These are phyloP conservation scores for Cephalopholis sonnerati DNA, from an alignment of 2,113 vertebrate genomes.

Conservation along the genomic window DNA sequence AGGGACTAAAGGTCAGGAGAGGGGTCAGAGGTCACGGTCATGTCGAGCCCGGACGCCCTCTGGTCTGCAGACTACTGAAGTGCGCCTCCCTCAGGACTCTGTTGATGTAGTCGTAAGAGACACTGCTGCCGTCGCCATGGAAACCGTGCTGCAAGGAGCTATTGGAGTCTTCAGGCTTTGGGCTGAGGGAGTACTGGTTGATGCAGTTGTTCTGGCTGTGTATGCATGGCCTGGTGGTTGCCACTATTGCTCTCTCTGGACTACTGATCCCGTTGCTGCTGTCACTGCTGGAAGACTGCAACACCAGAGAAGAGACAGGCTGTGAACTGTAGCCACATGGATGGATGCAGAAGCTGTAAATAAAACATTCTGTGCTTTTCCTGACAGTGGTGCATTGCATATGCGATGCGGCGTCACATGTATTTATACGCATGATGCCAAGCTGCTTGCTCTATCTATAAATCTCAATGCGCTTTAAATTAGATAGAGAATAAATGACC, in stretches of 20 bases:
- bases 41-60: slow-evolving; percentile 86
- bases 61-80: slow-evolving; percentile 96
- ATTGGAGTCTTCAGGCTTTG: slow-evolving; percentile 71
- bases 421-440: slow-evolving; percentile 9
- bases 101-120: slow-evolving; percentile 90
- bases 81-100: slow-evolving; percentile 97
- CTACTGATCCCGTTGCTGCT: slow-evolving; percentile 84
- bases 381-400: slow-evolving; percentile 10
- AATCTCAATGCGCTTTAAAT: not conserved
- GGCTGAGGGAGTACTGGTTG: slow-evolving; percentile 73
- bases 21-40: slow-evolving; percentile 73
- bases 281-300: slow-evolving; percentile 86
- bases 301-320: slow-evolving; percentile 30
- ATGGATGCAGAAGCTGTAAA: slow-evolving; percentile 28
- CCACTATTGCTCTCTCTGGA: slow-evolving; percentile 76
- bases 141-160: slow-evolving; percentile 73
- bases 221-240: slow-evolving; percentile 66
- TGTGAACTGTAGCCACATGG: slow-evolving; percentile 12
- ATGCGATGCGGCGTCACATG: not conserved
- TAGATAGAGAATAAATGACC: not conserved
- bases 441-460: not conserved
- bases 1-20: slow-evolving; percentile 86
- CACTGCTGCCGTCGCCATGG: slow-evolving; percentile 73
- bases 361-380: slow-evolving; percentile 42
- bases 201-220: slow-evolving; percentile 75